These are phyloP conservation scores for Escarpia spicata DNA, from an alignment of 2,888 invertebrate species.

Conservation along the genomic window DNA sequence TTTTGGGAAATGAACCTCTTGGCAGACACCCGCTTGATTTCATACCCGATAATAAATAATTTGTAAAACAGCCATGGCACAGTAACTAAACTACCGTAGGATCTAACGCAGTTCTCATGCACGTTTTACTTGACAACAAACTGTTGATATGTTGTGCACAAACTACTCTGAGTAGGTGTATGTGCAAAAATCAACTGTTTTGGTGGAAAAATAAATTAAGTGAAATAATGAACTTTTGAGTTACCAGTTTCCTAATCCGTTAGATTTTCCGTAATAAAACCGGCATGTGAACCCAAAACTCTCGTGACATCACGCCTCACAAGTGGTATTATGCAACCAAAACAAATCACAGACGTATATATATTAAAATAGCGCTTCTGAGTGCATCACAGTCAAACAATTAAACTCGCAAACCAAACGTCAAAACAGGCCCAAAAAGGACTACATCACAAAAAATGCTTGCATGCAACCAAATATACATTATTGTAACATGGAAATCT, in stretches of 20 bases:
- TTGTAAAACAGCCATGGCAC: neutral
- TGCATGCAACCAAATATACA: neutral
- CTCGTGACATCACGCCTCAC: neutral
- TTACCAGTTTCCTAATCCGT: neutral
- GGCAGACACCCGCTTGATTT: neutral
- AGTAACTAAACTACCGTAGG: neutral
- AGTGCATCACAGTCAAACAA: conserved; percentile 11
- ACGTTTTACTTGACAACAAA: neutral
- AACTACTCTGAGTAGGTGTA: neutral
- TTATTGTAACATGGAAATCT: neutral
- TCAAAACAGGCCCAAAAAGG: conserved; percentile 10
- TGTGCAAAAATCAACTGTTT: neutral
- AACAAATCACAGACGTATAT: neutral
- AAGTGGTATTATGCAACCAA: neutral
- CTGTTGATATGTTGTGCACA: neutral
- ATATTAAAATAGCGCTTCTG: neutral
- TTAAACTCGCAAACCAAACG: neutral
- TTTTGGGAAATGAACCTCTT: neutral
- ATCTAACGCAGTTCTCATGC: neutral
- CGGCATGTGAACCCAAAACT: neutral
- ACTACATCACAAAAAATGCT: neutral
- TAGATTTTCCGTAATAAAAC: neutral
- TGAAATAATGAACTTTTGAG: neutral
- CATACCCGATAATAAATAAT: neutral
- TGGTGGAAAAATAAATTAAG: neutral